Evolutionary conservation across 2,797 vertebrate species (phyloP), one percentile per base, ranked within the genome.

Genomic region (Falco concolor): DNA sequence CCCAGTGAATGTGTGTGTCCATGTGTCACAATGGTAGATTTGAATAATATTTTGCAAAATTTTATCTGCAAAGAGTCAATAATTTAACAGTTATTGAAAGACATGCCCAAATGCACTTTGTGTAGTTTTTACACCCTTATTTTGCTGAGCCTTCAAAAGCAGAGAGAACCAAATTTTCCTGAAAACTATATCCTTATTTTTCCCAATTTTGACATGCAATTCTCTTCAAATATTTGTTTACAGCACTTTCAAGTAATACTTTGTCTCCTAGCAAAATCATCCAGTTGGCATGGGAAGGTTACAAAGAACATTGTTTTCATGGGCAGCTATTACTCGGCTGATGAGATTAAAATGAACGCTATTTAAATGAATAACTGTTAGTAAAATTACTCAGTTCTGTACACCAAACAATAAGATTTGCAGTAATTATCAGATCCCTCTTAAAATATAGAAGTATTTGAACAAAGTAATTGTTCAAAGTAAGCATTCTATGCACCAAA

Each of bases 301-400:
- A 70, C 45, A 64, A 75, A 85, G 40, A 52, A 70, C 50, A 28
- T 85, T 50, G 24, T 40, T 92, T 94, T 79, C 78, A 52, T 68
- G 32, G 82, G 32, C 52, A 59, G 42, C 84, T 91, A 25, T 89
- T 90, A 73, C 73, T 89, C 6, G 25, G 30, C 40, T 80, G 67
- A 68, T 81, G 68, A 93, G 83, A 78, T 82, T 75, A 81, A 83
- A 79, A 90, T 81, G 32, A 91, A 61, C 22, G 19, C 28, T 83
- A 52, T 77, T 95, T 95, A 79, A 93, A 83, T 84, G 24, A 96
- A 68, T 82, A 96, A 89, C 34, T 91, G 34, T 75, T 91, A 24
- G 27, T 70, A 86, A 76, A 96, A 90, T 89, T 69, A 42, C 47
- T 87, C n/a, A 57, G 10, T 84, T 94, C 50, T 89, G 38, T 83